Base-by-base conservation (phyloP, 2,888 invertebrate genomes). In the Campoplex nolae region DNA sequence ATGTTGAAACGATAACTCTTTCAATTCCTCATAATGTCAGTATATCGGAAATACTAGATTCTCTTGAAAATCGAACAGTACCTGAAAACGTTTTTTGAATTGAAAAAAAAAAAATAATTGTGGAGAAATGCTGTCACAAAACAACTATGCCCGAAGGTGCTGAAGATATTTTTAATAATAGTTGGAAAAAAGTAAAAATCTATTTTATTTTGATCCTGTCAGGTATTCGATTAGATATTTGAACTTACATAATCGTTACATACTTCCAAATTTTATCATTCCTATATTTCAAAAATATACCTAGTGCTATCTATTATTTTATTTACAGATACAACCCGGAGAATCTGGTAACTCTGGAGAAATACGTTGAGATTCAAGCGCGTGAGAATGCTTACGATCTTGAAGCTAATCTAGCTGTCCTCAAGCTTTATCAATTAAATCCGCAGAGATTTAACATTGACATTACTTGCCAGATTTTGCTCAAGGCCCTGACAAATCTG, bases 401-500 rank as follows among this genome's bases (percentile, higher is more conserved):
- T 93, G 99, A 99, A 95, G 99, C 99, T 1, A 99, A 99, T 94
- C 95, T 99, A 90, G 99, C 99, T 2, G 98, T 99, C 16, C 95
- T 99, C 71, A 99, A 99, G 95, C 95, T 99, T 90, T 99, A 99
- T 93, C 99, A 99, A 95, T 98, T 99, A 93, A 99, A 99, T 94
- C 98, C 99, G 0, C 96, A 96, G 85, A 96, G 97, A 92, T 98
- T 98, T 92, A 97, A 98, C 93, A 95, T 96, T 70, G 97, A 97
- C 82, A 97, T 99, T 56, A 98, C 98, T 2, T 97, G 97, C 89
- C 97, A 97, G 92, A 99, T 99, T 92, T 95, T 99, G 68, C 94
- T 99, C 90, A 99, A 99, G 94, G 98, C 99, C 2, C 95, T 99
- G 65, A 99, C 99, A 13, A 99, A 99, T 95, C 96, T 99, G 90